phyloP scores from a whole-genome alignment of 1,140 invertebrate species.

The Geopemphigus sp. region DNA sequence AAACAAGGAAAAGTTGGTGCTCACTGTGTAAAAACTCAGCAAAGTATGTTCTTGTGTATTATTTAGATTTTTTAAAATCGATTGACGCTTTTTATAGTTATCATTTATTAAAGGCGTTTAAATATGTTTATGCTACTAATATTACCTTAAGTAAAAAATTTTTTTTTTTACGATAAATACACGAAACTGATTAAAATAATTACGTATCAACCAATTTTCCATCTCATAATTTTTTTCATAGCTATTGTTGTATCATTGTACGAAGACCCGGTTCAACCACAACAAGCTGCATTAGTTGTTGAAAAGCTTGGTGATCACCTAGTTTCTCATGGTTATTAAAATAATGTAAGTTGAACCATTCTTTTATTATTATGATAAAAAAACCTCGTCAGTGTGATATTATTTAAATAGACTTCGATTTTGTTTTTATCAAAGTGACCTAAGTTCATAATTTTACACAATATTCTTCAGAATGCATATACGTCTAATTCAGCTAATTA shows the following conservation, averaged over 20 bases:
- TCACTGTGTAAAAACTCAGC: constrained; percentile 90
- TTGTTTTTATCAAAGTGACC: background rate
- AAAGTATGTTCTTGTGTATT: constrained; percentile 62
- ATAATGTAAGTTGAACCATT: constrained; percentile 52
- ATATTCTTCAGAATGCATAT: background rate
- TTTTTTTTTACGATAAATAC: too few species aligned
- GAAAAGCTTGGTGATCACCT: constrained; percentile 95
- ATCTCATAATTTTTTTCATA: constrained; percentile 56
- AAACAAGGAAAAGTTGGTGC: constrained; percentile 87
- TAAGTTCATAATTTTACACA: background rate
- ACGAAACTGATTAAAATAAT: too few species aligned
- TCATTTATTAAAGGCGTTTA: too few species aligned
- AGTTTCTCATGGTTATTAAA: constrained; percentile 89
- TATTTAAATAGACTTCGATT: constrained; percentile 27
- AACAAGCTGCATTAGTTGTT: constrained; percentile 89
- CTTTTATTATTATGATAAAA: constrained; percentile 38
- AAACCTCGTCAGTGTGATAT: constrained; percentile 44
- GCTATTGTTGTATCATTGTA: constrained; percentile 89
- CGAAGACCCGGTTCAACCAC: constrained; percentile 90
- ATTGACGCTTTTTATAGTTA: too few species aligned
- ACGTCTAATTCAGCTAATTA: background rate
- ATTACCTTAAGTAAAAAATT: too few species aligned
- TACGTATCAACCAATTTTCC: too few species aligned
- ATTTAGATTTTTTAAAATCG: too few species aligned
- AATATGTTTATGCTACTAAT: too few species aligned